A percentile compares a stretch with the other conserved stretches of the same genome.
phyloP scores from a whole-genome alignment of 2,797 vertebrate species.

The Chaetodon trifasciatus region DNA sequence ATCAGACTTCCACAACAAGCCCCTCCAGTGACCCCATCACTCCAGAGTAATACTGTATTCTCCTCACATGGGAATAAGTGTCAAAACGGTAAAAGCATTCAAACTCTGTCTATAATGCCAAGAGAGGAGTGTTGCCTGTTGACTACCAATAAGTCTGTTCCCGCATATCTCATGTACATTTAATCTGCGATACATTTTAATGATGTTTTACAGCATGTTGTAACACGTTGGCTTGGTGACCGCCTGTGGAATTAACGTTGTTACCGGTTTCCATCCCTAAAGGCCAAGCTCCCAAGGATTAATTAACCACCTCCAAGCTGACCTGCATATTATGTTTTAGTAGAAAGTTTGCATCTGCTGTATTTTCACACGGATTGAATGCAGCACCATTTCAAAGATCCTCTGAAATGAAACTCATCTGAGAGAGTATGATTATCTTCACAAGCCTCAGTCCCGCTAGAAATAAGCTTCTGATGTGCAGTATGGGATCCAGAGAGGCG shows the following conservation, averaged over 20 bases:
- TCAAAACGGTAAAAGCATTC: slow-evolving; percentile 32
- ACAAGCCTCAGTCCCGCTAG: slow-evolving; percentile 8
- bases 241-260: neutral
- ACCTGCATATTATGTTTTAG: slow-evolving; percentile 8
- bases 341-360: neutral
- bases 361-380: slow-evolving; percentile 6
- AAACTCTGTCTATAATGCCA: slow-evolving; percentile 7
- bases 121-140: neutral
- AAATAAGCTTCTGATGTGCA: slow-evolving; percentile 30
- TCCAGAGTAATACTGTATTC: neutral
- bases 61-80: slow-evolving; percentile 19
- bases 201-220: neutral
- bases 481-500: neutral
- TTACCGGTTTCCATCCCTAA: neutral
- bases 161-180: neutral
- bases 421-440: slow-evolving; percentile 33
- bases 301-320: neutral
- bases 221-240: neutral
- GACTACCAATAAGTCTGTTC: slow-evolving; percentile 17
- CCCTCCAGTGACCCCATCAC: slow-evolving; percentile 1
- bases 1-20: slow-evolving; percentile 1
- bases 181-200: neutral
- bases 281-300: neutral
- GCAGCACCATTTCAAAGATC: slow-evolving; percentile 24
- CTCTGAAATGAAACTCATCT: slow-evolving; percentile 32